Conservation (phyloP, 2,888 invertebrate species). For the Notodonta dromedarius region DNA sequence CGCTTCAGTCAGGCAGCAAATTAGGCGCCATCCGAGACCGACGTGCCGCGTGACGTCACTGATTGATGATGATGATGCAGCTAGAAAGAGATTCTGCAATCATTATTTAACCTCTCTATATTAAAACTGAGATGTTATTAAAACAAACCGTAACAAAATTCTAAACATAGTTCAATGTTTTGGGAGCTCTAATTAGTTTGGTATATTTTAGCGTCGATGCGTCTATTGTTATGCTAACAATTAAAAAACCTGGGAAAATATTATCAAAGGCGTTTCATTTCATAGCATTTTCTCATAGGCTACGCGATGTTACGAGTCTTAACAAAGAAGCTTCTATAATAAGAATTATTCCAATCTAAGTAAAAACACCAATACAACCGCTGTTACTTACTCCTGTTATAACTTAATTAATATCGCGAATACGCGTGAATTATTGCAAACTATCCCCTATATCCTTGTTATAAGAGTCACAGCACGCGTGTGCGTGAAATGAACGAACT, state of each 20-base stretch:
- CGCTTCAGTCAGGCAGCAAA: constrained; percentile 44
- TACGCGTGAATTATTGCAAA: no score
- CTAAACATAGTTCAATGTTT: neutral
- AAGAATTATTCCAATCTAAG: neutral
- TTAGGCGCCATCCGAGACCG: constrained; percentile 52
- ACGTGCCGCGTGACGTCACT: constrained; percentile 52
- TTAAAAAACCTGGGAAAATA: neutral
- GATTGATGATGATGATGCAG: constrained; percentile 73
- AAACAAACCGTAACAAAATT: neutral
- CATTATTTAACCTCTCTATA: neutral
- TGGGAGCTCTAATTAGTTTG: neutral
- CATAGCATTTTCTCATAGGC: neutral
- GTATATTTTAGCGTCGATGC: neutral
- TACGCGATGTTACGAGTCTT: no score
- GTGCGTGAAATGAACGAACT: no score
- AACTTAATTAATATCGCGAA: no score
- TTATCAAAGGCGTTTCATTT: neutral
- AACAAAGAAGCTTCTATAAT: no score
- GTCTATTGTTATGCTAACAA: neutral
- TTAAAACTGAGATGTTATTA: neutral
- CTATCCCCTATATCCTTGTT: no score
- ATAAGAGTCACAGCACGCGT: no score
- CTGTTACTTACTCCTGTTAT: no score
- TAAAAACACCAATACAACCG: no score
- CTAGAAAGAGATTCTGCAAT: constrained; percentile 2